phyloP scores from a whole-genome alignment of 1,140 invertebrate species.

The Lordiphosa collinella region DNA sequence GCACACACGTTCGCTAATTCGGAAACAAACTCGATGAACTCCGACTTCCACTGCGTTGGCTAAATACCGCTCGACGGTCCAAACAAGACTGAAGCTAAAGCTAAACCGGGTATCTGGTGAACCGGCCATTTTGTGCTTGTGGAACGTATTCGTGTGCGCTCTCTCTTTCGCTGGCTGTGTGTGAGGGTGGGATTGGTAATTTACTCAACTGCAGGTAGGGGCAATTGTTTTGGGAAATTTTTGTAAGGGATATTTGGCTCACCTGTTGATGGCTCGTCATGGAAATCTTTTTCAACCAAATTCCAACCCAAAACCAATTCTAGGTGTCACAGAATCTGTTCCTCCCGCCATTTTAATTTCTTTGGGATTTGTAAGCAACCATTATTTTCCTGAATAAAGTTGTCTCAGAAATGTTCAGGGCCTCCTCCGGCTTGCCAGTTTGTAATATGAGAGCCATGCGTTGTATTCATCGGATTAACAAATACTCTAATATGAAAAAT shows the following conservation, averaged over 20 bases:
- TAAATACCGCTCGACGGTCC: constrained; percentile 44
- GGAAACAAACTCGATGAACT: constrained; percentile 41
- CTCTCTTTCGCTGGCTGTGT: neutral
- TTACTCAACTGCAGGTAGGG: constrained; percentile 21
- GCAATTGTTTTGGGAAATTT: constrained; percentile 64
- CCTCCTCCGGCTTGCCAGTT: no score
- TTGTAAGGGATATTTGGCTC: constrained; percentile 1
- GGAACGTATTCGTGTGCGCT: neutral
- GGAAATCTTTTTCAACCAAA: no score
- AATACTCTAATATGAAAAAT: no score
- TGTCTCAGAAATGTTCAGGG: no score
- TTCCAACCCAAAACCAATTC: no score
- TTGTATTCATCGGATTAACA: no score
- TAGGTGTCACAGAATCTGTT: no score
- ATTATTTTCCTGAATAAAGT: no score
- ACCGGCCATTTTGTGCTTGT: constrained; percentile 39
- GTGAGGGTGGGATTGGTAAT: neutral
- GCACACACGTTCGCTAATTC: constrained; percentile 30
- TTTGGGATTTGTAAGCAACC: no score
- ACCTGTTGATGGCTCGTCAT: constrained; percentile 39
- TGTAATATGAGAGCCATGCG: no score
- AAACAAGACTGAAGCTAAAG: constrained; percentile 49
- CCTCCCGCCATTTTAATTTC: no score
- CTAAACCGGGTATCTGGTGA: neutral
- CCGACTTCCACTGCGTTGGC: constrained; percentile 19